These are phyloP conservation scores for Thecocarcelia acutangulata DNA, from an alignment of 2,888 invertebrate species.

Conservation along the genomic window DNA sequence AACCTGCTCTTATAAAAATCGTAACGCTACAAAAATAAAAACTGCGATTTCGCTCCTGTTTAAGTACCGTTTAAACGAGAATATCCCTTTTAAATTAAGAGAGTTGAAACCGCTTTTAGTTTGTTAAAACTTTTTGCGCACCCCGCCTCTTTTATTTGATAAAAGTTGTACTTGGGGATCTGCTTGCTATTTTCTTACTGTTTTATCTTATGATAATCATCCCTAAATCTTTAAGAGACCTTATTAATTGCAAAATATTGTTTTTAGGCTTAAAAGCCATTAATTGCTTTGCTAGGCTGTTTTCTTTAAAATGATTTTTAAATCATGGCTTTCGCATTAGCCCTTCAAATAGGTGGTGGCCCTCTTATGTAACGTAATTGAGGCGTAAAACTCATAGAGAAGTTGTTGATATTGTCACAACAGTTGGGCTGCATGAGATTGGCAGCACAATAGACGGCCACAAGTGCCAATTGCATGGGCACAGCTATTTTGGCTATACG, in stretches of 20 bases:
- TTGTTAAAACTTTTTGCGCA: constrained; percentile 31
- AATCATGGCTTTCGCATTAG: constrained; percentile 37
- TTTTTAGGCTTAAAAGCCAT: constrained; percentile 39
- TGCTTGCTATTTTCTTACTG: constrained; percentile 14
- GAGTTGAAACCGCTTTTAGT: constrained; percentile 6
- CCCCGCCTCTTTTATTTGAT: neutral
- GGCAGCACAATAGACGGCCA: constrained; percentile 87
- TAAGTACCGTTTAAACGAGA: constrained; percentile 8
- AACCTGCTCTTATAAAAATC: constrained; percentile 40
- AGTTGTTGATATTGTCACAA: constrained; percentile 88
- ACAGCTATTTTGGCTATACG: constrained; percentile 86
- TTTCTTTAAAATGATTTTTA: constrained; percentile 25
- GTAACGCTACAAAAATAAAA: constrained; percentile 51
- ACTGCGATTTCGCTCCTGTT: constrained; percentile 24
- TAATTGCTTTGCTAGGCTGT: constrained; percentile 37
- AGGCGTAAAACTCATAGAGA: constrained; percentile 87
- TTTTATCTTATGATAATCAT: constrained; percentile 46
- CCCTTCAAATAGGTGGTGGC: constrained; percentile 87
- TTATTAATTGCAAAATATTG: constrained; percentile 61
- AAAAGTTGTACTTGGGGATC: constrained; percentile 20
- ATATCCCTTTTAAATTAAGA: constrained; percentile 17
- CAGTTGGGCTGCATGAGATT: constrained; percentile 88
- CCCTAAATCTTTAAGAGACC: constrained; percentile 61
- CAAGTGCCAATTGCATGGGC: constrained; percentile 87
- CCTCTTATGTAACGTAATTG: constrained; percentile 89